Conservation (phyloP, 92 coral and sea anemone genomes). For the Nematostella vectensis region DNA sequence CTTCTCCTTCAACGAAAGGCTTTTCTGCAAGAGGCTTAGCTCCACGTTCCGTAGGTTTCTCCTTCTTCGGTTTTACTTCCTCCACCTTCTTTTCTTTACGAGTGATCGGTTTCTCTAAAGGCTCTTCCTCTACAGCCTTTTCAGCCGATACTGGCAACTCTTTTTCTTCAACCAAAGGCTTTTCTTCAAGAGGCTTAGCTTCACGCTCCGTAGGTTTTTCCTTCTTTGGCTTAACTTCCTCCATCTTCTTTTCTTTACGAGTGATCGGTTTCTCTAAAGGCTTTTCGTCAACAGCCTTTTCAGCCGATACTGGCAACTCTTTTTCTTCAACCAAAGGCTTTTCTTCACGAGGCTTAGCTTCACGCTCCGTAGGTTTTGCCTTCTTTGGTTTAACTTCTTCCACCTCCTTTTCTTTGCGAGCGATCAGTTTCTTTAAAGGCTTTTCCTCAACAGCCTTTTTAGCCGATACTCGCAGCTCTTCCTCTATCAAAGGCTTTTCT, state of each 20-base stretch:
- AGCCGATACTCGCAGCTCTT: not conserved
- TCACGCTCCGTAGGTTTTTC: too few species aligned
- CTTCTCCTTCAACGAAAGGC: not conserved
- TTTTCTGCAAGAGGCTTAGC: not conserved
- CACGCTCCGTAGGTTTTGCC: not conserved
- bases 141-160: not conserved
- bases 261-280: not conserved
- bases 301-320: not conserved
- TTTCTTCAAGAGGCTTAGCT: too few species aligned
- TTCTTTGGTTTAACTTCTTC: not conserved
- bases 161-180: not conserved
- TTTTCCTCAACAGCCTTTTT: not conserved
- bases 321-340: conserved; percentile 1
- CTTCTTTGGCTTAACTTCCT: conserved; percentile 6
- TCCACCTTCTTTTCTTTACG: not conserved
- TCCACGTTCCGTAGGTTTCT: not conserved
- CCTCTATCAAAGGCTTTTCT: not conserved
- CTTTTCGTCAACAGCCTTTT: not conserved
- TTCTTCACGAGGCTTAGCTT: conserved; percentile 12
- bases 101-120: not conserved
- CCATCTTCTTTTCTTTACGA: not conserved
- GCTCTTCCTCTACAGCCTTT: conserved; percentile 12
- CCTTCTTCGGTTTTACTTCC: not conserved
- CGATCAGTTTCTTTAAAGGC: not conserved
- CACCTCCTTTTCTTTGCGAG: not conserved